A percentile compares a stretch with the other conserved stretches of the same genome.
phyloP scores from a whole-genome alignment of 2,797 vertebrate species.

The Scolopax bukidnonensis region DNA sequence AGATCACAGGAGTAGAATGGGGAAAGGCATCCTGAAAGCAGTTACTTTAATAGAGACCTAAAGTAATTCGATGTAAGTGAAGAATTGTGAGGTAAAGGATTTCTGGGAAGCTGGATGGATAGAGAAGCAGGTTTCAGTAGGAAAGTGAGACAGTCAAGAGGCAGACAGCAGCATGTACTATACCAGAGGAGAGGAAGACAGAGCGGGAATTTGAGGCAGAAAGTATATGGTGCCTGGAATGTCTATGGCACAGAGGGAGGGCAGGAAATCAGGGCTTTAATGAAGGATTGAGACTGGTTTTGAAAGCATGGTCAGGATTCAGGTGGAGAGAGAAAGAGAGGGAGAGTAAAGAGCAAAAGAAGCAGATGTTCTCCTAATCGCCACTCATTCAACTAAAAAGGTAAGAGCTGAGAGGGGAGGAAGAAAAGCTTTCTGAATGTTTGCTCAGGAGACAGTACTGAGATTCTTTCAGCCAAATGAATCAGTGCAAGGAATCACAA shows the following conservation, averaged over 20 bases:
- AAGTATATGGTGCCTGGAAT: background rate
- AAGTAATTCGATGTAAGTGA: background rate
- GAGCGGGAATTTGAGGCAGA: background rate
- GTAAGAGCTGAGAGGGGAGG: background rate
- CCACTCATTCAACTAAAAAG: background rate
- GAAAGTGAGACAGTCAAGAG: background rate
- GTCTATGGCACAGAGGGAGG: background rate
- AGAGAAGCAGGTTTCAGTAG: background rate
- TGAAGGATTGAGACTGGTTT: background rate
- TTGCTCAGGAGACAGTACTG: background rate
- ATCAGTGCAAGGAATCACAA: background rate
- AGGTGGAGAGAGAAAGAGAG: background rate
- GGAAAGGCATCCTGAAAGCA: background rate
- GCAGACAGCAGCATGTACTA: background rate
- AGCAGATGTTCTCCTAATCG: background rate
- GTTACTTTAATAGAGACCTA: background rate
- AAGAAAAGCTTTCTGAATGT: background rate
- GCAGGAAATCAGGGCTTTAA: background rate
- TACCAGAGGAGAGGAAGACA: background rate
- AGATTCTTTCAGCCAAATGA: conserved; percentile 18
- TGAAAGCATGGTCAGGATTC: background rate
- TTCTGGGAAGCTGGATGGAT: background rate
- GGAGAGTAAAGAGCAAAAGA: background rate
- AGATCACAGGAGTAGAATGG: background rate
- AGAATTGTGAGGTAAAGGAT: background rate